Conservation (phyloP, 2,888 invertebrate genomes). For the Drosophila kokeensis region DNA sequence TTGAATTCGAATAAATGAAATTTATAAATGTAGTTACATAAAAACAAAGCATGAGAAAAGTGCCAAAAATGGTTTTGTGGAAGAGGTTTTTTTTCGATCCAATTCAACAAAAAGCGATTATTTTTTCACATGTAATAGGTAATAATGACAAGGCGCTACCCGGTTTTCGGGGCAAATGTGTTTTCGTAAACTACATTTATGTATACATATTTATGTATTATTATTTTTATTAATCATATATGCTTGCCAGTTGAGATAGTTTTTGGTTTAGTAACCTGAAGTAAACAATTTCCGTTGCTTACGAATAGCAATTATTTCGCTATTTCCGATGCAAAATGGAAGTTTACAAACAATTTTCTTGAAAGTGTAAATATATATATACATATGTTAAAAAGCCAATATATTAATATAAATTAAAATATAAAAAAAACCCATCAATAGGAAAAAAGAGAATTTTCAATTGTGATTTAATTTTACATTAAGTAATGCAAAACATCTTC, state of each 20-base stretch:
- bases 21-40: background rate
- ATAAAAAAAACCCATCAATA: background rate
- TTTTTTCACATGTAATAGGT: background rate
- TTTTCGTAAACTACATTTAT: background rate
- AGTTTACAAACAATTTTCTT: background rate
- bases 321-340: conserved; percentile 5
- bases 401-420: background rate
- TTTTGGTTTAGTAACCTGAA: background rate
- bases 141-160: background rate
- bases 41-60: background rate
- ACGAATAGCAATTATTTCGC: conserved; percentile 14
- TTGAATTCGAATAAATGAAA: background rate
- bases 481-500: background rate
- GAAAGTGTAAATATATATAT: conserved; percentile 1
- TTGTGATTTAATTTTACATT: background rate
- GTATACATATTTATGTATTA: background rate
- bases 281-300: conserved; percentile 7
- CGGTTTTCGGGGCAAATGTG: background rate
- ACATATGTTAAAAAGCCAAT: background rate
- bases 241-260: background rate
- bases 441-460: background rate
- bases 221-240: background rate
- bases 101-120: background rate
- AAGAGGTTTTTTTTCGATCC: background rate
- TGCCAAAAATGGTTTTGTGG: background rate